These are phyloP conservation scores for Sebastes ruberrimus DNA, from an alignment of 2,797 vertebrate species.

Conservation along the genomic window DNA sequence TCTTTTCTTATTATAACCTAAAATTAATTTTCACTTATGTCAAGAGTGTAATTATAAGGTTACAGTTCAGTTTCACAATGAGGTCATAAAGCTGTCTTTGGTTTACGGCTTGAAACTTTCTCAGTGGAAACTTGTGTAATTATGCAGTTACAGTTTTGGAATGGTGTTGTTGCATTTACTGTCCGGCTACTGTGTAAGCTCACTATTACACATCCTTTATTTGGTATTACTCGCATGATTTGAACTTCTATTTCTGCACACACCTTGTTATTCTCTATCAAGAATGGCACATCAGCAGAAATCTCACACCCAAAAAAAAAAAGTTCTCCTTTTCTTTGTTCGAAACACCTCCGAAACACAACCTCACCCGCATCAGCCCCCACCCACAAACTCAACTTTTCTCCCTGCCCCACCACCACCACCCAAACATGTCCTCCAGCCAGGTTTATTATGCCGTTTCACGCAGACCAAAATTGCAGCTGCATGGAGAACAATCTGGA, in stretches of 20 bases:
- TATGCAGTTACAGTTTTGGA: conserved; percentile 28
- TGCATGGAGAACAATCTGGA: conserved; percentile 85
- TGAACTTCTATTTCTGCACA: conserved; percentile 1
- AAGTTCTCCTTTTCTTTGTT: conserved; percentile 65
- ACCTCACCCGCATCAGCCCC: conserved; percentile 56
- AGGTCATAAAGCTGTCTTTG: conserved; percentile 33
- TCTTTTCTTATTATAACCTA: conserved; percentile 60
- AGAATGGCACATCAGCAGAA: conserved; percentile 40
- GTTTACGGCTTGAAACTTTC: conserved; percentile 28
- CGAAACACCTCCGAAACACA: conserved; percentile 70
- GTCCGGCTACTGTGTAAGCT: conserved; percentile 19
- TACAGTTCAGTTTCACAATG: conserved; percentile 42
- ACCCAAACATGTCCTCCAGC: conserved; percentile 82
- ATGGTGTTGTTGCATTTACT: conserved; percentile 4
- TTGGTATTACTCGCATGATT: neutral
- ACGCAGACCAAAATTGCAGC: conserved; percentile 85
- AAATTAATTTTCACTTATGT: conserved; percentile 55
- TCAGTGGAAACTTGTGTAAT: conserved; percentile 50
- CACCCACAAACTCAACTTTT: conserved; percentile 75
- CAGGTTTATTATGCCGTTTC: conserved; percentile 85
- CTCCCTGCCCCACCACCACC: conserved; percentile 60
- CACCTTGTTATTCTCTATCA: neutral
- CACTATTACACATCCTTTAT: conserved; percentile 1
- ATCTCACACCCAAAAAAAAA: conserved; percentile 22
- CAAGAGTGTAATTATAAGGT: conserved; percentile 42